Percentiles rank a stretch among this genome's conserved stretches.
phyloP scores from a whole-genome alignment of 1,140 invertebrate species.

The Heliconius hermathena region DNA sequence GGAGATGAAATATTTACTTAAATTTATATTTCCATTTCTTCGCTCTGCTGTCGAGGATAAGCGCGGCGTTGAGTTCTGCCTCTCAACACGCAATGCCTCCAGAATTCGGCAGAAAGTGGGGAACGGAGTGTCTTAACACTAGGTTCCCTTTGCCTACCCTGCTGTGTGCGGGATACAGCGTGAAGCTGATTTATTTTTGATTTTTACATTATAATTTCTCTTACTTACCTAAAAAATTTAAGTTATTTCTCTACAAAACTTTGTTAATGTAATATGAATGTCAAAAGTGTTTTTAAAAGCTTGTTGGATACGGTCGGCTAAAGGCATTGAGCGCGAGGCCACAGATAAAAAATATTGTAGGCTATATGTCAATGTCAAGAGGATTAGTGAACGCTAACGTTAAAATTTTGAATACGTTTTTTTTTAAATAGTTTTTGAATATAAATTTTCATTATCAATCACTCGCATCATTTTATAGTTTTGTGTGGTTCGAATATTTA shows the following conservation, averaged over 20 bases:
- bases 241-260: slow-evolving; percentile 3
- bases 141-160: too few species aligned
- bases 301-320: slow-evolving; percentile 38
- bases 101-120: too few species aligned
- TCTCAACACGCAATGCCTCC: too few species aligned
- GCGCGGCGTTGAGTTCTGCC: too few species aligned
- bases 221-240: neutral
- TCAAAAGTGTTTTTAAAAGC: slow-evolving; percentile 35
- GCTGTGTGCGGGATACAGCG: too few species aligned
- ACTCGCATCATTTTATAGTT: slow-evolving; percentile 9
- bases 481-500: neutral
- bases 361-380: slow-evolving; percentile 51
- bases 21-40: too few species aligned
- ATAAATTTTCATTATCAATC: slow-evolving; percentile 22
- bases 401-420: slow-evolving; percentile 23
- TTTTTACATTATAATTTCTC: neutral
- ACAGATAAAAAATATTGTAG: slow-evolving; percentile 51
- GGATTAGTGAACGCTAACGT: slow-evolving; percentile 35
- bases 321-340: slow-evolving; percentile 50
- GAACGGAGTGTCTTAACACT: too few species aligned
- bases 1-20: too few species aligned
- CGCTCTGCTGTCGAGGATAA: too few species aligned
- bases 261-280: slow-evolving; percentile 30
- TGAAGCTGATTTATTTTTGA: too few species aligned
- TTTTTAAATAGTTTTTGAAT: slow-evolving; percentile 11